Conservation (phyloP, 1,140 invertebrate species). For the Psix sp. region DNA sequence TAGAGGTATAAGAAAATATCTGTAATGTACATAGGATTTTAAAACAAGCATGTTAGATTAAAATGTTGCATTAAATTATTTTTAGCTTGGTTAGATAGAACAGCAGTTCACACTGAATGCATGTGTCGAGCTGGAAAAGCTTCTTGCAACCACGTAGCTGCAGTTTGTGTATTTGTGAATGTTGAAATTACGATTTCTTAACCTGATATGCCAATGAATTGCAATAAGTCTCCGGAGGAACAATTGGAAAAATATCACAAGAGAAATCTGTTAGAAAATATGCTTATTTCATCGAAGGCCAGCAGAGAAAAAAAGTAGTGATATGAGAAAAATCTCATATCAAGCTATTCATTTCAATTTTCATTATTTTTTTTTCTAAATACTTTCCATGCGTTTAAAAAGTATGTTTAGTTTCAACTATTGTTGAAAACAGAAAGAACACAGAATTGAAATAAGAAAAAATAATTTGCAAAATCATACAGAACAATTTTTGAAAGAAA, state of each 20-base stretch:
- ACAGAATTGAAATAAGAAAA: no score
- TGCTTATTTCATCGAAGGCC: conserved; percentile 2
- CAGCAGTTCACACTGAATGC: not conserved
- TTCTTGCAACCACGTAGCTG: conserved; percentile 1
- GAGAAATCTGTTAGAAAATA: conserved; percentile 17
- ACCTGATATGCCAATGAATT: conserved; percentile 14
- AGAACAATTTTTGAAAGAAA: no score
- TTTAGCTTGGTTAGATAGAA: conserved; percentile 11
- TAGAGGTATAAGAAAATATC: not conserved
- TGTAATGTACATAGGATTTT: not conserved
- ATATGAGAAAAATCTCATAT: no score
- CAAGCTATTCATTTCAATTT: no score
- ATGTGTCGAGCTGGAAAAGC: conserved; percentile 2
- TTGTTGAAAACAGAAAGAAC: no score
- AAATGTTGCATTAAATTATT: not conserved
- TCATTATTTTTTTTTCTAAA: no score
- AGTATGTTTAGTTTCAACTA: no score
- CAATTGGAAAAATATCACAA: conserved; percentile 23
- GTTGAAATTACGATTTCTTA: conserved; percentile 16
- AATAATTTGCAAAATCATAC: no score
- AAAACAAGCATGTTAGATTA: no score
- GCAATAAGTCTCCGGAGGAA: conserved; percentile 19
- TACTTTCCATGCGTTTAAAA: no score
- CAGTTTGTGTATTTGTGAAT: conserved; percentile 19
- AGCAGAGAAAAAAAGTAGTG: conserved; percentile 13